Conservation (phyloP, 2,888 invertebrate genomes). For the Brachyptera putata region DNA sequence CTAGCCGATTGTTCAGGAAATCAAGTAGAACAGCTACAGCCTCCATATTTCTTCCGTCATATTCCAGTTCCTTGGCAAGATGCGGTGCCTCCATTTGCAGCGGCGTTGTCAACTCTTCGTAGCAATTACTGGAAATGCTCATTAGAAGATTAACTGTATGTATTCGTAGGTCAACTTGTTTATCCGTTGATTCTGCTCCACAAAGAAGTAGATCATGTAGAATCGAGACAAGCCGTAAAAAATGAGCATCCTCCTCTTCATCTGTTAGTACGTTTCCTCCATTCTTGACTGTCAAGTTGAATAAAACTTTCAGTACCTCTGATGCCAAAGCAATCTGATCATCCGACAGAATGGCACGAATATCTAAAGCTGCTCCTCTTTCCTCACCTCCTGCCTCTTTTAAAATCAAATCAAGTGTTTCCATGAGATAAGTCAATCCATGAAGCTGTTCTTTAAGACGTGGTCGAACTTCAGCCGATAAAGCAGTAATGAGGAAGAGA, state of each 20-base stretch:
- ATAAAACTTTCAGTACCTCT: slow-evolving; percentile 73
- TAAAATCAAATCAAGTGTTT: slow-evolving; percentile 62
- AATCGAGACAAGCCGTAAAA: slow-evolving; percentile 65
- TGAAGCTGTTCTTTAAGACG: slow-evolving; percentile 64
- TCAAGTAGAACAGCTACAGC: slow-evolving; percentile 68
- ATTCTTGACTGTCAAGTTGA: slow-evolving; percentile 63
- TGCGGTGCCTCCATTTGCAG: slow-evolving; percentile 47
- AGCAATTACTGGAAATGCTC: slow-evolving; percentile 72
- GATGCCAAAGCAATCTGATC: slow-evolving; percentile 41
- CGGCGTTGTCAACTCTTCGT: slow-evolving; percentile 62
- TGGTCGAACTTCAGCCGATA: slow-evolving; percentile 64
- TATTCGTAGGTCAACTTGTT: slow-evolving; percentile 62
- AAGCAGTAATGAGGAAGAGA: slow-evolving; percentile 81
- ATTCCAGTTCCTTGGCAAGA: slow-evolving; percentile 51
- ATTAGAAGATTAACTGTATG: slow-evolving; percentile 82
- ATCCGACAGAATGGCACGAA: slow-evolving; percentile 24
- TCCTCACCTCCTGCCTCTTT: slow-evolving; percentile 42
- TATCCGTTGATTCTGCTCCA: slow-evolving; percentile 53
- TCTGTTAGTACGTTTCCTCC: slow-evolving; percentile 40
- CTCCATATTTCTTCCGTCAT: slow-evolving; percentile 71
- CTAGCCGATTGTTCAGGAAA: slow-evolving; percentile 62
- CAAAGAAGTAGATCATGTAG: slow-evolving; percentile 65
- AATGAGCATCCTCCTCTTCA: slow-evolving; percentile 67
- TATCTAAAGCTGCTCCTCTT: slow-evolving; percentile 26
- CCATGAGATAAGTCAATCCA: slow-evolving; percentile 63